Conservation (phyloP, 2,113 vertebrate species). For the Ovis canadensis region DNA sequence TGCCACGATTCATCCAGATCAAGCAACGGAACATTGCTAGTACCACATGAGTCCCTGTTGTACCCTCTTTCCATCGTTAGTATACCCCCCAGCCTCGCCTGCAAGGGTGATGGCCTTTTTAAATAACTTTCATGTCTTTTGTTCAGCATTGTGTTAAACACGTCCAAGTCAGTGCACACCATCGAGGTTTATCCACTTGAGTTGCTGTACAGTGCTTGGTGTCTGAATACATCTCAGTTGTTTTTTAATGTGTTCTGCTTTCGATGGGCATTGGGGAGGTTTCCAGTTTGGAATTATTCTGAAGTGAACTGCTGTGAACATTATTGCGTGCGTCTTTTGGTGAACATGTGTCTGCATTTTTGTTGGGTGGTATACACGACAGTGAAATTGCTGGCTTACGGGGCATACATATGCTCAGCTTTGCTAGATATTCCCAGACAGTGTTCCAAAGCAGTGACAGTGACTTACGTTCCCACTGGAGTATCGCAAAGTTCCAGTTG, state of each 20-base stretch:
- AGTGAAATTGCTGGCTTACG: not conserved
- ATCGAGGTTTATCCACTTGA: not conserved
- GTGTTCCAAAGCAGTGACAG: not conserved
- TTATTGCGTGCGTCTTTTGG: not conserved
- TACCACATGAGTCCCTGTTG: accelerated
- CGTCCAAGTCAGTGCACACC: not conserved
- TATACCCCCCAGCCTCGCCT: too few species aligned
- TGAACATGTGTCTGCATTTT: not conserved
- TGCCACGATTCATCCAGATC: not conserved
- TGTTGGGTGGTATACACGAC: not conserved
- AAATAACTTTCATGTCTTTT: not conserved
- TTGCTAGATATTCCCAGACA: not conserved
- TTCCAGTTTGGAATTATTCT: not conserved
- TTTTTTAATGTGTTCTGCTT: not conserved
- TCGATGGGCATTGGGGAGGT: not conserved
- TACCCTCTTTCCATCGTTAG: not conserved
- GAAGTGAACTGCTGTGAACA: not conserved
- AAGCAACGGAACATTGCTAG: not conserved
- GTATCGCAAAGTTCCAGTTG: not conserved
- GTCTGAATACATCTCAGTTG: not conserved
- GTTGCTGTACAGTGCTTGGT: not conserved
- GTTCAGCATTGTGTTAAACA: not conserved
- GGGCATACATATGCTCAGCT: not conserved
- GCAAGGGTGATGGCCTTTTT: not conserved
- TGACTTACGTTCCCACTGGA: not conserved